Evolutionary conservation across 2,113 vertebrate genomes (phyloP), one percentile per base, ranked within the genome.

Genomic region (Mugil cephalus): DNA sequence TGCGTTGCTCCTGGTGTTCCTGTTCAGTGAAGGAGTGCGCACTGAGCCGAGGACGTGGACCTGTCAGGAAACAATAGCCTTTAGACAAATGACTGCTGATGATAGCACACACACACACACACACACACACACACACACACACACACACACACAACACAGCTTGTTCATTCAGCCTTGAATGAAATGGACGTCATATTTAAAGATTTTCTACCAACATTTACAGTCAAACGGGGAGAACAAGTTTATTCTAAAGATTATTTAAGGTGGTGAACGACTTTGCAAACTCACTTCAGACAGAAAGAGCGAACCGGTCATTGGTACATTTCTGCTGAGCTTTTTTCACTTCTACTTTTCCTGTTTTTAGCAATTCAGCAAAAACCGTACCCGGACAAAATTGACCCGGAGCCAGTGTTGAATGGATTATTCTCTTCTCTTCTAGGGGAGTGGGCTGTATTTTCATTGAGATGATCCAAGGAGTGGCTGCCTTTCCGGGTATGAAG

Each of bases 401-500:
- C 10, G 10, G 1, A 45, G 17, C 11, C 38, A 30, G 34, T 39
- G 2, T 30, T 55, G 11, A 55, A 52, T 38, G 4, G 10, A 42
- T 15, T 80, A 1, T 24, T 65, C 55, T 77, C 48, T 89, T 77
- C 48, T 89, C 34, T 92, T 81, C 76, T 60, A 99, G 97, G 97
- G 98, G 98, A 59, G 98, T 99, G 1, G 98, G 97, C 59, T 99
- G 98, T 89, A 99, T 99, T 90, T 98, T 98, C 87, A 93, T 99
- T 43, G 98, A 99, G 92, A 99, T 99, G 98, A 98, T 98, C 86
- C 98, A 99, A 91, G 98, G 98, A 55, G 96, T 97, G 9, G 96
- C 98, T 88, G 98, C 97, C 62, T 99, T 99, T 93, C 97, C 98
- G 17, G 97, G 98, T 91, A 98, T 99, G 96, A 99, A 99, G 94